Evolutionary conservation across 2,888 invertebrate genomes (phyloP).

Genomic region (Spisula solida): DNA sequence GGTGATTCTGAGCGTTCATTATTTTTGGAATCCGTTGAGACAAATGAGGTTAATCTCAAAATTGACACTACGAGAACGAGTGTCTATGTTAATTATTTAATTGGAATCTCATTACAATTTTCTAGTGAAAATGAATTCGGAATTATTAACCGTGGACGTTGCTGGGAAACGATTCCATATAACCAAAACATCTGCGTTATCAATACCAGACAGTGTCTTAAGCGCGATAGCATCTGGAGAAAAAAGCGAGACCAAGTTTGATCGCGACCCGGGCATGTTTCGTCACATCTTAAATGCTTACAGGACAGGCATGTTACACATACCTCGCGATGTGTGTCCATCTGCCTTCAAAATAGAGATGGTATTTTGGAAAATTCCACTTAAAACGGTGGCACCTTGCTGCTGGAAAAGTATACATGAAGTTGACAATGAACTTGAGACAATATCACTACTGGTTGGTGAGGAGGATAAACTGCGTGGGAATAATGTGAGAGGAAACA

Average conservation of each 20-base stretch:
- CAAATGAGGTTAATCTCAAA: too few species aligned
- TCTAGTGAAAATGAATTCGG: not conserved
- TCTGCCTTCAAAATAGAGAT: slow-evolving; percentile 31
- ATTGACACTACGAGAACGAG: too few species aligned
- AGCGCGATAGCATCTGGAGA: not conserved
- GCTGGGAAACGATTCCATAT: not conserved
- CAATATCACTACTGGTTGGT: slow-evolving; percentile 17
- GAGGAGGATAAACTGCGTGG: not conserved
- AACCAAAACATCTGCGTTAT: not conserved
- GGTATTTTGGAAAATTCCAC: slow-evolving; percentile 27
- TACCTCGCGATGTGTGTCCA: slow-evolving; percentile 40
- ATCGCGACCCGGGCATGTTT: slow-evolving; percentile 33
- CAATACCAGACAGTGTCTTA: not conserved
- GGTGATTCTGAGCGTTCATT: too few species aligned
- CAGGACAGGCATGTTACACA: not conserved
- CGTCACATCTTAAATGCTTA: slow-evolving; percentile 38
- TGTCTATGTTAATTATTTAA: too few species aligned
- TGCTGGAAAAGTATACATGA: slow-evolving; percentile 43
- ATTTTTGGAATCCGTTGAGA: too few species aligned
- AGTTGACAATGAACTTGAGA: slow-evolving; percentile 6
- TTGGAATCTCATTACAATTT: not conserved
- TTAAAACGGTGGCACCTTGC: slow-evolving; percentile 29
- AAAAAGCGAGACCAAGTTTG: not conserved
- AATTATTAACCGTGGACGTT: not conserved
- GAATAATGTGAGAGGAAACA: not conserved